Base-by-base conservation (phyloP, 2,113 vertebrate species). In the Cyprinus carpio region DNA sequence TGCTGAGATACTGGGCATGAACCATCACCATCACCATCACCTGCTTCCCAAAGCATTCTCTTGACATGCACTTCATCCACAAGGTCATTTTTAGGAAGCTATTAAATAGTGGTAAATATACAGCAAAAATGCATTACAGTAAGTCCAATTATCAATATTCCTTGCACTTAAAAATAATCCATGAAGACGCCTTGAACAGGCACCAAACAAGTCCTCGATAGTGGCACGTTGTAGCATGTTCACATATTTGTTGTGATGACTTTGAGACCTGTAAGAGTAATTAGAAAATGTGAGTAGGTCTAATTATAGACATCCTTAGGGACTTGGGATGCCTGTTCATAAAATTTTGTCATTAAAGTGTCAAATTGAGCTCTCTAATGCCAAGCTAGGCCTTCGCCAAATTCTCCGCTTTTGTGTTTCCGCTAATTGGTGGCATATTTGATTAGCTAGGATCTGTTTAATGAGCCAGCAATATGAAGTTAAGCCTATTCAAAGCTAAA, bases 1-100 rank as follows among this genome's bases (percentile, higher is more conserved):
- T 90, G 90, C 89, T 87, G 87, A 89, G 87, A 90, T 89, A 87
- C 64, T 49, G 37, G 76, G 80, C 76, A 87, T 84, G 75, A 85
- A 51, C 78, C 23, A 72, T 72, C 65, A n/a, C 62, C 80, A 81
- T 81, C 64, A 37, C 49, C 64, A 69, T 82, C 64, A 78, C 49
- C 31, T 75, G 58, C n/a, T 76, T 76, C 60, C 58, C 31, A 75
- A 25, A 20, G 29, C 67, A 56, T 83, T 31, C 69, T 60, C 56
- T 60, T 75, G 46, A 84, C 75, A 69, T 71, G n/a, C 31, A 58
- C 72, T 86, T 81, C 20, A 79, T 79, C 80, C 25, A 75, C 89
- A 82, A 90, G 74, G 88, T 90, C 89, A 82, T 82, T 71, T 86
- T 72, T 78, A 75, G 85, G 58, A 29, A 6, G 37, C 7, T 25